Conservation (phyloP, 2,888 invertebrate genomes). For the Pantelozetes paolii region DNA sequence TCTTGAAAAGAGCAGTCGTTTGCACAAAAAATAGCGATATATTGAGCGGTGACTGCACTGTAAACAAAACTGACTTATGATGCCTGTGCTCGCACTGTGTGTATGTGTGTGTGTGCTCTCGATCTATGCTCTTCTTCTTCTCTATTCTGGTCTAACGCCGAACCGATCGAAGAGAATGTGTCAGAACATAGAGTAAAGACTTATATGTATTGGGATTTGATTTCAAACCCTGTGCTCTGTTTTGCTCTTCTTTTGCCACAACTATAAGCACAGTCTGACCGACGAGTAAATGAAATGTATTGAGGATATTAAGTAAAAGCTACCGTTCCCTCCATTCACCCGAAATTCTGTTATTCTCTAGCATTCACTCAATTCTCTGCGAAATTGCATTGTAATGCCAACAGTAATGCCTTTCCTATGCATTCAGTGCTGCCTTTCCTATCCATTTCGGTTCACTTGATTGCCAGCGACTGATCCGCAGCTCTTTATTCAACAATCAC, state of each 20-base stretch:
- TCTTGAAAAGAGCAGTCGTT: constrained; percentile 6
- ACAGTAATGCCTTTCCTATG: neutral
- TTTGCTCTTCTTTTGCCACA: neutral
- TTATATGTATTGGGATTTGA: neutral
- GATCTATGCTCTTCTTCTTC: too few species aligned
- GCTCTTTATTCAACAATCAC: constrained; percentile 12
- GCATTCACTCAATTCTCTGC: neutral
- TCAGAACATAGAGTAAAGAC: neutral
- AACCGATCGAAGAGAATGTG: constrained; percentile 5
- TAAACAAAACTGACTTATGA: constrained; percentile 1
- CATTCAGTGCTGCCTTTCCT: neutral
- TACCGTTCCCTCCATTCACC: neutral
- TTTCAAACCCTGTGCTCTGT: neutral
- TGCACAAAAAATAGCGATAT: neutral
- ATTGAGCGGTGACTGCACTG: neutral
- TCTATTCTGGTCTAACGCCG: too few species aligned
- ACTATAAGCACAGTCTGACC: neutral
- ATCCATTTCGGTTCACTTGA: neutral
- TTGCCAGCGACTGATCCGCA: neutral
- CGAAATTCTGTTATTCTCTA: neutral
- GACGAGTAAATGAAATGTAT: constrained; percentile 12
- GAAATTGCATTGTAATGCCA: constrained; percentile 22
- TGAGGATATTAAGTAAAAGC: constrained; percentile 9
- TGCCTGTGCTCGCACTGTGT: neutral
- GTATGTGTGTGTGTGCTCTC: neutral